Evolutionary conservation across 1,140 invertebrate genomes (phyloP).

Genomic region (Drosophila azteca): DNA sequence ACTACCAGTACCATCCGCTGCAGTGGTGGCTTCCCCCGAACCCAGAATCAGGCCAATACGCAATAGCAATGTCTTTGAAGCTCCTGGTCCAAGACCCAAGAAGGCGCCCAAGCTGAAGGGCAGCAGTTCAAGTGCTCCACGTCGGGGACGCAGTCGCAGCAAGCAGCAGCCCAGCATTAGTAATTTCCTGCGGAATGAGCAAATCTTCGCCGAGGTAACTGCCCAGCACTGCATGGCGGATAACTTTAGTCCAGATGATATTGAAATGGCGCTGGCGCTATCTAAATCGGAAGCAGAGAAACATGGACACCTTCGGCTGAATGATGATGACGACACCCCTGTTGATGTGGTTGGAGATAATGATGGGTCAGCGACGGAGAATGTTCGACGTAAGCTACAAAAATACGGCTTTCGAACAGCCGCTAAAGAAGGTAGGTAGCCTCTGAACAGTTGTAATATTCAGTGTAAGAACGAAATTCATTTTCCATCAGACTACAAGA

Average conservation of each 20-base stretch:
- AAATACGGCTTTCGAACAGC: conserved; percentile 75
- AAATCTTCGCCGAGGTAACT: conserved; percentile 73
- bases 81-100: conserved; percentile 51
- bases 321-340: conserved; percentile 41
- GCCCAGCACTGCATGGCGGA: conserved; percentile 75
- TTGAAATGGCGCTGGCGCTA: conserved; percentile 76
- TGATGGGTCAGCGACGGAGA: conserved; percentile 33
- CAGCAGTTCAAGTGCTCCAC: not conserved
- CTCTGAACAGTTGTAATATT: too few relatives aligned
- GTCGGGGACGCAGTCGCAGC: conserved; percentile 15
- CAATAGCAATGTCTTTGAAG: conserved; percentile 49
- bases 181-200: conserved; percentile 74
- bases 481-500: conserved; percentile 60
- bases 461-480: not conserved
- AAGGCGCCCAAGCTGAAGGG: conserved; percentile 67
- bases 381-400: conserved; percentile 55
- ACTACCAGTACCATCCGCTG: not conserved
- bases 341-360: conserved; percentile 41
- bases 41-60: conserved; percentile 47
- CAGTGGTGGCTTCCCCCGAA: not conserved
- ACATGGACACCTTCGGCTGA: conserved; percentile 23
- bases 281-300: conserved; percentile 75
- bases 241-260: conserved; percentile 75
- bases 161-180: conserved; percentile 70
- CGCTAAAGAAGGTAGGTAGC: conserved; percentile 56